Evolutionary conservation across 2,113 vertebrate species (phyloP).

Genomic region (Dasyornis broadbenti): DNA sequence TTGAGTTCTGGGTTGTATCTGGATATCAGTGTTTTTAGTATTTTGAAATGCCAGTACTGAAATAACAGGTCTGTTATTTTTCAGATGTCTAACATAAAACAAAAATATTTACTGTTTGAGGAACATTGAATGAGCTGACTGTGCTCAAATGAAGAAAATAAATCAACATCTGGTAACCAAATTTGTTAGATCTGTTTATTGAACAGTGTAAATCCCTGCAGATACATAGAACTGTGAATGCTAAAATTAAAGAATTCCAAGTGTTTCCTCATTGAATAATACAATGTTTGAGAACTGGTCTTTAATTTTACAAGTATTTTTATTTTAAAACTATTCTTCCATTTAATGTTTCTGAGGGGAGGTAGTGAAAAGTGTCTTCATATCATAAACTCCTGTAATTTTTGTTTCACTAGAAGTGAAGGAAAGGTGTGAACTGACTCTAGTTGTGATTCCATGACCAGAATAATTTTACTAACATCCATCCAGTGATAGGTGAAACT

Average conservation of each 20-base stretch:
- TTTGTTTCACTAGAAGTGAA: background rate
- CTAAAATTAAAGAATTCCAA: background rate
- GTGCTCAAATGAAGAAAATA: background rate
- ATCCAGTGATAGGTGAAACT: background rate
- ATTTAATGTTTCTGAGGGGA: background rate
- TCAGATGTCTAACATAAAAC: background rate
- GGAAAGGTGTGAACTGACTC: background rate
- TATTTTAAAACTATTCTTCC: background rate
- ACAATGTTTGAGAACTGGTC: fast-evolving
- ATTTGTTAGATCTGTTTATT: background rate
- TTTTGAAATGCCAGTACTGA: background rate
- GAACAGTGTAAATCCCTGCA: background rate
- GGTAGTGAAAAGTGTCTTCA: background rate
- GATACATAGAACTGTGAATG: background rate
- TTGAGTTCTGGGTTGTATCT: background rate
- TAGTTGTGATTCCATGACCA: background rate
- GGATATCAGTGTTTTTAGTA: background rate
- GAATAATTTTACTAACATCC: background rate
- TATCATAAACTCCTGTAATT: background rate
- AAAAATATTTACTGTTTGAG: background rate
- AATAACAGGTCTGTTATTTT: background rate
- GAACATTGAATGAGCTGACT: background rate
- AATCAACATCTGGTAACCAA: background rate
- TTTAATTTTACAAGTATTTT: background rate
- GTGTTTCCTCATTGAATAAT: background rate